These are phyloP conservation scores for Perca fluviatilis DNA, from an alignment of 2,113 vertebrate genomes.

Conservation along the genomic window DNA sequence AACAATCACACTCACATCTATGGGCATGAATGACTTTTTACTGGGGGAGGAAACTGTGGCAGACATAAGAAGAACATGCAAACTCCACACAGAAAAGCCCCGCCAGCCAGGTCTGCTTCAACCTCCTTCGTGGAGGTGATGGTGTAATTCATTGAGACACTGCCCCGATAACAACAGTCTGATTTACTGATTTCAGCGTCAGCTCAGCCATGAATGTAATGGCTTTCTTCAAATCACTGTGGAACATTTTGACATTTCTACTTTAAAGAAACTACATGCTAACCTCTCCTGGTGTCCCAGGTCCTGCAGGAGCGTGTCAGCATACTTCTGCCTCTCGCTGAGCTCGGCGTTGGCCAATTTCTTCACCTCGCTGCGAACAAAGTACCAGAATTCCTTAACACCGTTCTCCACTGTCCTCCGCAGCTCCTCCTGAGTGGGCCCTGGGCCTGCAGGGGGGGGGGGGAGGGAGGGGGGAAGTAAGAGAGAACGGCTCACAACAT, in stretches of 20 bases:
- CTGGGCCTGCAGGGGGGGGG: constrained; percentile 83
- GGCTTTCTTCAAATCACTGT: not conserved
- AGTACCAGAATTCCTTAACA: constrained; percentile 98
- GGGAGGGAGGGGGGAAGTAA: not conserved
- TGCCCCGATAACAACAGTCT: not conserved
- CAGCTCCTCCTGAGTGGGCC: constrained; percentile 94
- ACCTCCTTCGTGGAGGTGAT: not conserved
- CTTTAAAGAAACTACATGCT: constrained; percentile 11
- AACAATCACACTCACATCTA: not conserved
- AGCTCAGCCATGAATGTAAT: not conserved
- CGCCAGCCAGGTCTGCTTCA: not conserved
- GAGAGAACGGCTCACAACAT: constrained; percentile 8
- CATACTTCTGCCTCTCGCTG: constrained; percentile 89
- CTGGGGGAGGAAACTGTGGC: not conserved
- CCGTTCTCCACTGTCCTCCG: constrained; percentile 95
- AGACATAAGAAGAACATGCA: not conserved
- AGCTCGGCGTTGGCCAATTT: constrained; percentile 91
- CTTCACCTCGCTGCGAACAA: constrained; percentile 95
- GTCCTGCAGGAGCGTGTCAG: constrained; percentile 92
- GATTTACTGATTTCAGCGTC: not conserved
- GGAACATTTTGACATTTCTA: not conserved
- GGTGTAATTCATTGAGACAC: not conserved
- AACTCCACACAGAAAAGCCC: not conserved
- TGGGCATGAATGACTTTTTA: not conserved
- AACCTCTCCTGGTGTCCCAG: constrained; percentile 98